phyloP scores from a whole-genome alignment of 2,888 invertebrate genomes.

The Drosophila multiciliata region DNA sequence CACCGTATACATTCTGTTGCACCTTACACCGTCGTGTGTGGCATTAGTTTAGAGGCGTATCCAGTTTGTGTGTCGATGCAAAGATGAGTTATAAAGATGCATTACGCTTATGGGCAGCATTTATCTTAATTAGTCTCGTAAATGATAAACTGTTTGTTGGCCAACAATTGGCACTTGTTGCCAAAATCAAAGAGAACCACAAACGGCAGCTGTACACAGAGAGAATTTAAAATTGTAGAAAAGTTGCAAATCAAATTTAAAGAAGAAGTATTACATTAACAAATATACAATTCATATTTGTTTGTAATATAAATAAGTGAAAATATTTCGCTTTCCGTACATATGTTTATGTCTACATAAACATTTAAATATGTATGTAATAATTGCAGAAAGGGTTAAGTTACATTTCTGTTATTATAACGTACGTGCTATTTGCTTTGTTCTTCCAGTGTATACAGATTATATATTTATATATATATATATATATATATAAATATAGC shows the following conservation, averaged over 20 bases:
- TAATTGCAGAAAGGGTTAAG: not conserved
- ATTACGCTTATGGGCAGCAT: conserved; percentile 31
- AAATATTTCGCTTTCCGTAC: not conserved
- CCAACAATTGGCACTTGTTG: conserved; percentile 13
- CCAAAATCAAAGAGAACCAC: conserved; percentile 32
- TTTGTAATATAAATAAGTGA: too few species aligned
- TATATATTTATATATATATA: not conserved
- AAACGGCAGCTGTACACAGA: not conserved
- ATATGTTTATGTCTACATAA: not conserved
- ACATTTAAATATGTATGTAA: not conserved
- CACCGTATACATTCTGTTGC: conserved; percentile 8
- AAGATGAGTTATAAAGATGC: not conserved
- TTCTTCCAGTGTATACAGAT: conserved; percentile 6
- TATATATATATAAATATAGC: not conserved
- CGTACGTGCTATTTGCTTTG: too few species aligned
- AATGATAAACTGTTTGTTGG: conserved; percentile 49
- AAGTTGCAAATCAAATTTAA: not conserved
- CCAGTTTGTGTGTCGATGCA: not conserved
- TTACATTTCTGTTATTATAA: too few species aligned
- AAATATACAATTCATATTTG: not conserved
- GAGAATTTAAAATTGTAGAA: too few species aligned
- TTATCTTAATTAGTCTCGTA: conserved; percentile 43
- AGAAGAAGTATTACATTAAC: not conserved
- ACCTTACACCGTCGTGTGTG: not conserved
- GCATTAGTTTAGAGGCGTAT: not conserved